A percentile compares a stretch with the other conserved stretches of the same genome.
Conservation (phyloP, 1,140 invertebrate species). For the Penaeus vannamei region DNA sequence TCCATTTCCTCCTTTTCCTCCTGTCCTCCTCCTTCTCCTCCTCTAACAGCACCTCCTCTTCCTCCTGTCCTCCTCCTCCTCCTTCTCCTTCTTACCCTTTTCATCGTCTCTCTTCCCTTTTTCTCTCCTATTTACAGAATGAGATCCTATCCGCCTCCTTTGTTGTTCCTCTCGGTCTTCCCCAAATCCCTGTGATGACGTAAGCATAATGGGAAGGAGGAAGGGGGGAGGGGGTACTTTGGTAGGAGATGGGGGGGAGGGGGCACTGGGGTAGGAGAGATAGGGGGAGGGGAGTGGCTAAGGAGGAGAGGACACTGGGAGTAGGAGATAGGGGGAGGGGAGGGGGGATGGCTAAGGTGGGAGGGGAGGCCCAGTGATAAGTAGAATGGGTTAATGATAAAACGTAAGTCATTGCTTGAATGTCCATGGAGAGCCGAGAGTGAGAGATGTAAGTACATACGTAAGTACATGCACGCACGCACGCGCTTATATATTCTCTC, state of each 20-base stretch:
- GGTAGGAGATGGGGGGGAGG: neutral
- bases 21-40: too few relatives aligned
- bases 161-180: too few relatives aligned
- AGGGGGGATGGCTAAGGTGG: neutral
- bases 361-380: too few relatives aligned
- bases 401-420: too few relatives aligned
- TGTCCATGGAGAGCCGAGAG: neutral
- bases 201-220: neutral
- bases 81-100: neutral
- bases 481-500: too few relatives aligned
- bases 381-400: too few relatives aligned
- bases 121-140: neutral
- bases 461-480: neutral
- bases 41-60: too few relatives aligned
- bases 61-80: too few relatives aligned
- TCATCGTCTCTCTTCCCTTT: neutral
- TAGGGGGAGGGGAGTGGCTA: neutral
- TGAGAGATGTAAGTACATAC: neutral
- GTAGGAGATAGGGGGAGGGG: neutral
- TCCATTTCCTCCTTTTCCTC: neutral
- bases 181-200: neutral
- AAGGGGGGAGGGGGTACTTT: neutral
- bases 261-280: neutral
- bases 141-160: neutral
- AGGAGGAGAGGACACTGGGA: neutral